phyloP scores from a whole-genome alignment of 2,797 vertebrate genomes.

The Lepus townsendii region DNA sequence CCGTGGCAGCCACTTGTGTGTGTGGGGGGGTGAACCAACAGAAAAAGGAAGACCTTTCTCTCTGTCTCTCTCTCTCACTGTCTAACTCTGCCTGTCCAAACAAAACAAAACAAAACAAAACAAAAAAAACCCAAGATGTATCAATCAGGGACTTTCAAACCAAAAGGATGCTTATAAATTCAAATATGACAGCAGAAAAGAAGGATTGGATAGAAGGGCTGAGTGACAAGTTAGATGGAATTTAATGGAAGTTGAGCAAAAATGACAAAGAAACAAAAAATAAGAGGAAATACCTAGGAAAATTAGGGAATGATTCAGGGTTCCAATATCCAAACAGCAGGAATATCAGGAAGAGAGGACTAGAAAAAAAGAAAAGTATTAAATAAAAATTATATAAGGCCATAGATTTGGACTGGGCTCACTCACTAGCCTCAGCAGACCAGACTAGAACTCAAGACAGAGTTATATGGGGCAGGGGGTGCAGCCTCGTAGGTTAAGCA shows the following conservation, averaged over 20 bases:
- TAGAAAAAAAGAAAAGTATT: not conserved
- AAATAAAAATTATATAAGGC: not conserved
- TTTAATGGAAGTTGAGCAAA: not conserved
- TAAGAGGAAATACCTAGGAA: not conserved
- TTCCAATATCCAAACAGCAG: not conserved
- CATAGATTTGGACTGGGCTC: not conserved
- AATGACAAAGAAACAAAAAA: not conserved
- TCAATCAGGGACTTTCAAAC: not conserved
- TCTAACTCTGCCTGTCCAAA: too few species aligned
- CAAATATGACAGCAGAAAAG: constrained; percentile 27
- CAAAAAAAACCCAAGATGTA: not conserved
- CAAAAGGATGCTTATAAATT: constrained; percentile 23
- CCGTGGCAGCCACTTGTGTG: too few species aligned
- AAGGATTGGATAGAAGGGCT: not conserved
- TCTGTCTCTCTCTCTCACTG: too few species aligned
- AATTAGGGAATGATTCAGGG: not conserved
- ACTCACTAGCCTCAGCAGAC: not conserved
- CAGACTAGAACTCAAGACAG: not conserved
- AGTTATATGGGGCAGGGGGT: too few species aligned
- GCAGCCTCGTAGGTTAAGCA: too few species aligned
- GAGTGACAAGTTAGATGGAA: constrained; percentile 26
- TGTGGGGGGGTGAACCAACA: too few species aligned
- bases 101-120: too few species aligned
- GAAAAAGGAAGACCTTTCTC: too few species aligned
- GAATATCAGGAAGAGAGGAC: not conserved